Percentiles rank a stretch among this genome's conserved stretches.
Conservation (phyloP, 1,140 invertebrate species). For the Anthonomus grandis region DNA sequence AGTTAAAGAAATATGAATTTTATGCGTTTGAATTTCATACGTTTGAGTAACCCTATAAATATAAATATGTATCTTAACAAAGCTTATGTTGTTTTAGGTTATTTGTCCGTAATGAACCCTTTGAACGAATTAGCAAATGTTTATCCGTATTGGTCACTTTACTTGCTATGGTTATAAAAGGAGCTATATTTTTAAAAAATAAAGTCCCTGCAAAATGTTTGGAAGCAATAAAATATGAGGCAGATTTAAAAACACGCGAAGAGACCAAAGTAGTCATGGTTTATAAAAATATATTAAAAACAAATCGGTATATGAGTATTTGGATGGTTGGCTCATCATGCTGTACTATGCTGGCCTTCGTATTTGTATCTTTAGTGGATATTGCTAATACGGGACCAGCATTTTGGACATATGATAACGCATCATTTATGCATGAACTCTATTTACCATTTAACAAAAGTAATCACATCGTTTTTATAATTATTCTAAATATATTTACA, state of each 20-base stretch:
- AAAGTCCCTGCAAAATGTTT: background rate
- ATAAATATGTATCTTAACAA: too few species aligned
- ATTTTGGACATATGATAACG: slow-evolving; percentile 11
- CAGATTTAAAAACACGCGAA: background rate
- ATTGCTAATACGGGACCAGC: background rate
- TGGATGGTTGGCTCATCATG: slow-evolving; percentile 6
- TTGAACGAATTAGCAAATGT: slow-evolving; percentile 9
- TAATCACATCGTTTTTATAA: background rate
- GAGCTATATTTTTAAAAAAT: slow-evolving; percentile 1
- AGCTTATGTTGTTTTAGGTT: too few species aligned
- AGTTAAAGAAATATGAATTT: too few species aligned
- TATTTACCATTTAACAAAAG: slow-evolving; percentile 7
- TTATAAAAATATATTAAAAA: background rate
- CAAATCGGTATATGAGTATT: background rate
- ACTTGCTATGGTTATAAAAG: background rate
- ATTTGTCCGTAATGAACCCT: background rate
- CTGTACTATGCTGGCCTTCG: background rate
- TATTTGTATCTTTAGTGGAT: background rate
- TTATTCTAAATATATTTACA: slow-evolving; percentile 2
- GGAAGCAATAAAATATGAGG: background rate
- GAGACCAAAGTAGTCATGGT: background rate
- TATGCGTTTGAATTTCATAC: too few species aligned
- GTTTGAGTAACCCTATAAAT: too few species aligned
- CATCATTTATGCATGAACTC: slow-evolving; percentile 8
- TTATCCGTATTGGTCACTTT: slow-evolving; percentile 2